Evolutionary conservation across 2,888 invertebrate genomes (phyloP).

Genomic region (Polia nebulosa): DNA sequence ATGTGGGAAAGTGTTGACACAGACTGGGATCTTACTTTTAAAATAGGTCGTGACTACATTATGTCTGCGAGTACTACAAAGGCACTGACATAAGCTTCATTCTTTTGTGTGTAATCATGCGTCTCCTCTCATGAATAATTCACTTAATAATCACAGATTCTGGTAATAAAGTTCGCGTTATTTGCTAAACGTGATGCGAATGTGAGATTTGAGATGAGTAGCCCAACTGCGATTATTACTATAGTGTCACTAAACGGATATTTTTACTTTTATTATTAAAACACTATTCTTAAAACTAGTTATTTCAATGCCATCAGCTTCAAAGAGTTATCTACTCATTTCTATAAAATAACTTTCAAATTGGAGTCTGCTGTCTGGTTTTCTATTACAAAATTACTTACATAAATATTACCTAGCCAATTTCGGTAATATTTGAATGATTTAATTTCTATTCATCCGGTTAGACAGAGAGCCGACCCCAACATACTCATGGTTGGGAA

Average conservation of each 20-base stretch:
- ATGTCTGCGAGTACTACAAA: conserved; percentile 46
- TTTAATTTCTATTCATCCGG: neutral
- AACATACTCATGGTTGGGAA: too few species aligned
- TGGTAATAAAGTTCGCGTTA: conserved; percentile 57
- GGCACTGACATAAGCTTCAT: conserved; percentile 47
- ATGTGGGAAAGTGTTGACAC: conserved; percentile 56
- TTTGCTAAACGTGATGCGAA: conserved; percentile 63
- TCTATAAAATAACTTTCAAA: neutral
- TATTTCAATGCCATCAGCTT: conserved; percentile 1
- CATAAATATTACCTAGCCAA: neutral
- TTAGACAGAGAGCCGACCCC: too few species aligned
- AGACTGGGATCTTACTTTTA: conserved; percentile 50
- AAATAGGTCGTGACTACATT: conserved; percentile 61
- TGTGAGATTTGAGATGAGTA: conserved; percentile 39
- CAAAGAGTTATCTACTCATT: neutral
- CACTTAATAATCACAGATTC: conserved; percentile 62
- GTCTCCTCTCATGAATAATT: conserved; percentile 62
- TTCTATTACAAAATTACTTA: too few species aligned
- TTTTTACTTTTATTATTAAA: conserved; percentile 23
- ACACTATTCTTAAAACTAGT: neutral
- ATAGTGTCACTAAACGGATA: conserved; percentile 42
- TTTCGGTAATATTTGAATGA: neutral
- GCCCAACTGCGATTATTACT: conserved; percentile 42
- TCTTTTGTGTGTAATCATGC: conserved; percentile 64
- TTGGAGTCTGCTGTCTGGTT: neutral